These are phyloP conservation scores for Limonius californicus DNA, from an alignment of 1,140 invertebrate species.

Conservation along the genomic window DNA sequence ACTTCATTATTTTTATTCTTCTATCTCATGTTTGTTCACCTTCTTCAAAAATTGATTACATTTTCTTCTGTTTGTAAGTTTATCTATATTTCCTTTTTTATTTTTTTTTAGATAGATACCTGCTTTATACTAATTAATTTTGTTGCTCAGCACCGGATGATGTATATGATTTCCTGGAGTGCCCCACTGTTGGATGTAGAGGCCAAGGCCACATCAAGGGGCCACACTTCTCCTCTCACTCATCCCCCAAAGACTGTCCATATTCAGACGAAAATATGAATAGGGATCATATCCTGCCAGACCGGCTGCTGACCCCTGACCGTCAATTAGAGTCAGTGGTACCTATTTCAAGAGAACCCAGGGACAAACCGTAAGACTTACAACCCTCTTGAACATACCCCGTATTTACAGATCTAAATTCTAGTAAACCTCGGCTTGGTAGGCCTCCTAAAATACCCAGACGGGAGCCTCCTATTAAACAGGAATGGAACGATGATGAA, in stretches of 20 bases:
- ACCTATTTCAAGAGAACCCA: conserved; percentile 45
- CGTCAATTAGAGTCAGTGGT: conserved; percentile 39
- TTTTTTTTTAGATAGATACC: background rate
- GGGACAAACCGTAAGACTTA: conserved; percentile 35
- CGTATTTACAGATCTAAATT: background rate
- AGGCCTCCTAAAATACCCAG: conserved; percentile 35
- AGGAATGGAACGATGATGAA: conserved; percentile 16
- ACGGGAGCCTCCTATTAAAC: conserved; percentile 18
- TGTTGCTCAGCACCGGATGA: conserved; percentile 62
- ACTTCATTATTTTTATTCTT: too few species aligned
- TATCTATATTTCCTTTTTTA: background rate
- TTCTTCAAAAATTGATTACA: too few species aligned
- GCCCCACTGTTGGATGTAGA: conserved; percentile 72
- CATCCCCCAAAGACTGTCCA: conserved; percentile 75
- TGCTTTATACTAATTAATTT: conserved; percentile 8
- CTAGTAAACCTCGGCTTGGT: conserved; percentile 30
- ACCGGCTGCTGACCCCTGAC: conserved; percentile 50
- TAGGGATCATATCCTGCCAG: conserved; percentile 50
- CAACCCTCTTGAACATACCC: background rate
- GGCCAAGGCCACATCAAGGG: conserved; percentile 76
- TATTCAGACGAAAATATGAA: conserved; percentile 71
- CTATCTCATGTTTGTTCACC: too few species aligned
- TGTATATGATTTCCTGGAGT: conserved; percentile 57
- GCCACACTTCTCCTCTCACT: conserved; percentile 71
- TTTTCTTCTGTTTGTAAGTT: too few species aligned